These are phyloP conservation scores for Sarcophaga carnaria DNA, from an alignment of 2,888 invertebrate genomes.

Conservation along the genomic window DNA sequence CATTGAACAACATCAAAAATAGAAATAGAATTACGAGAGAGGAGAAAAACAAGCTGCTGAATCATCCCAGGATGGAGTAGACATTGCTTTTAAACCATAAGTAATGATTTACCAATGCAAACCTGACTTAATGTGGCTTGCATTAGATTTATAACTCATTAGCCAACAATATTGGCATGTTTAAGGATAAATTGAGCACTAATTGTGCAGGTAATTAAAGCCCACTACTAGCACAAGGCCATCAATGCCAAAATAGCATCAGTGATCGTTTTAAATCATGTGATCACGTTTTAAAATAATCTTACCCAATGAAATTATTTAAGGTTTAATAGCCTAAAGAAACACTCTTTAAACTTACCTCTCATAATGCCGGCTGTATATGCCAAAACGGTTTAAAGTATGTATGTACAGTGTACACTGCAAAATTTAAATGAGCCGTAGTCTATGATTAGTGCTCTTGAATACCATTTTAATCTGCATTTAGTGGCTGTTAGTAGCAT, in stretches of 20 bases:
- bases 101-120: too few species aligned
- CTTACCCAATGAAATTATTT: constrained; percentile 60
- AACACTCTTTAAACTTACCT: constrained; percentile 20
- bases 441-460: constrained; percentile 49
- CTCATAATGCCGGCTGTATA: constrained; percentile 14
- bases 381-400: constrained; percentile 22
- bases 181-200: constrained; percentile 2
- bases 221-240: constrained; percentile 6
- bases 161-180: not conserved
- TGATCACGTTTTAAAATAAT: constrained; percentile 50
- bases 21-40: not conserved
- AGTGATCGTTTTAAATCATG: constrained; percentile 33
- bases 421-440: constrained; percentile 41
- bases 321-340: constrained; percentile 57
- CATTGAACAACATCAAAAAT: not conserved
- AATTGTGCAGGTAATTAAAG: constrained; percentile 43
- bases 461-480: not conserved
- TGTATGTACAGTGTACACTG: not conserved
- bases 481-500: constrained; percentile 34
- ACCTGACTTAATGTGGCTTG: too few species aligned
- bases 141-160: constrained; percentile 10
- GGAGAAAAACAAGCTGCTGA: constrained; percentile 53
- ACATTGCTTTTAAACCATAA: not conserved
- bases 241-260: constrained; percentile 12
- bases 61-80: constrained; percentile 46